Conservation (phyloP, 1,140 invertebrate species). For the Euglossa dilemma region DNA sequence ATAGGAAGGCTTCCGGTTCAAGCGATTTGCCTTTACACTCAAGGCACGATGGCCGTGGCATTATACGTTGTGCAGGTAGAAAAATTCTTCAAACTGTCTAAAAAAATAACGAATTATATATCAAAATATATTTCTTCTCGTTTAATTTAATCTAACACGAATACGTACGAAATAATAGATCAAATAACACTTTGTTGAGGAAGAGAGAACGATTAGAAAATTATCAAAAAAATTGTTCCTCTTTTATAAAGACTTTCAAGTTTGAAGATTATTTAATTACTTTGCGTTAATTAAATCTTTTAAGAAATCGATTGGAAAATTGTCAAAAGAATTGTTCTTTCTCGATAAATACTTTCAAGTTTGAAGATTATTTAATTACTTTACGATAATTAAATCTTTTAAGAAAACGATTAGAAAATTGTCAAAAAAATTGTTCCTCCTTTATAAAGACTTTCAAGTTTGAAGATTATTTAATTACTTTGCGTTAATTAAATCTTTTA, state of each 20-base stretch:
- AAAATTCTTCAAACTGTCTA: not conserved
- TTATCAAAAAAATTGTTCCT: not conserved
- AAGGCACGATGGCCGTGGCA: constrained; percentile 81
- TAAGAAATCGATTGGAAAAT: no score
- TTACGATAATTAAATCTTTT: not conserved
- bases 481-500: not conserved
- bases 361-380: not conserved
- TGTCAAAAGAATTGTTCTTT: no score
- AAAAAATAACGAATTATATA: not conserved
- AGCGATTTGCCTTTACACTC: constrained; percentile 81
- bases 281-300: not conserved
- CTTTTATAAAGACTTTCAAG: not conserved
- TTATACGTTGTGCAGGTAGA: constrained; percentile 81
- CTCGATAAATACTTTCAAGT: no score
- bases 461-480: not conserved
- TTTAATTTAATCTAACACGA: no score
- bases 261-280: not conserved
- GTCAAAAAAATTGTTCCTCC: not conserved
- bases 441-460: not conserved
- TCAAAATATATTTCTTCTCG: no score
- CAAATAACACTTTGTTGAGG: no score
- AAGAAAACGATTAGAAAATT: not conserved
- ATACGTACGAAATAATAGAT: no score
- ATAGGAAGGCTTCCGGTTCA: constrained; percentile 82
- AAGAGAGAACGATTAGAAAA: not conserved